Base-by-base conservation (phyloP, 64 coral and sea anemone species). In the Stichodactyla helianthus region DNA sequence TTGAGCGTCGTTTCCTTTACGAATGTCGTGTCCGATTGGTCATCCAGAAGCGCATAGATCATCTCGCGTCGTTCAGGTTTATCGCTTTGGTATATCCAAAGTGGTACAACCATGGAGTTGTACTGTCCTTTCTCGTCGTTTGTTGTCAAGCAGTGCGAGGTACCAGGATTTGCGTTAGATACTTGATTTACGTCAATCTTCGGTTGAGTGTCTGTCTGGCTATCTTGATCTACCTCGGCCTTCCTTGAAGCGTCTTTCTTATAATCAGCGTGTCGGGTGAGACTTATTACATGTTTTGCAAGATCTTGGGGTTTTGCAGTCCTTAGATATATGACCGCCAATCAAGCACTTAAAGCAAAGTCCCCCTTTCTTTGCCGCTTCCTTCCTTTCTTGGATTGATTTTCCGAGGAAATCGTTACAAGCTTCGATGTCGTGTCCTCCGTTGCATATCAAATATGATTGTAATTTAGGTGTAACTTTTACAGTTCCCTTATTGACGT, bases 21-120 rank as follows among this genome's bases (percentile, higher is more conserved):
- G 54, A 95, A 95, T 19, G 84, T 90, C 7, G 93, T 88, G 50
- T 94, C 88, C 22, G 88, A 94, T 62, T 89, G 92, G 16, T 94
- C 85, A 11, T 94, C 88, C 17, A 94, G 67, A 18, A 94, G 67
- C 1, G 85, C 79, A 44, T 91, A 91, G 19, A 90, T 63, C 15
- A 82, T 18, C 1, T 88, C 28, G 55, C 61, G 18, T 1, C 51
- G 19, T 10, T 91, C 64, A 10, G 93, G 89, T 10, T 89, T 74
- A 50, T 83, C 51, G 77, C 90, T 61, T 82, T 95, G 89, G 26
- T 85, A 82, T 13, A 91, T 17, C 74, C 71, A 77, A 44, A 95
- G 89, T 16, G 90, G 89, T 16, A 95, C 20, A n/a, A 95, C 89
- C 83, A 86, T 44, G 0, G 89, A 84, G 18, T 22, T 22, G 18